These are phyloP conservation scores for Oryctes rhinoceros DNA, from an alignment of 1,140 invertebrate genomes.

Conservation along the genomic window DNA sequence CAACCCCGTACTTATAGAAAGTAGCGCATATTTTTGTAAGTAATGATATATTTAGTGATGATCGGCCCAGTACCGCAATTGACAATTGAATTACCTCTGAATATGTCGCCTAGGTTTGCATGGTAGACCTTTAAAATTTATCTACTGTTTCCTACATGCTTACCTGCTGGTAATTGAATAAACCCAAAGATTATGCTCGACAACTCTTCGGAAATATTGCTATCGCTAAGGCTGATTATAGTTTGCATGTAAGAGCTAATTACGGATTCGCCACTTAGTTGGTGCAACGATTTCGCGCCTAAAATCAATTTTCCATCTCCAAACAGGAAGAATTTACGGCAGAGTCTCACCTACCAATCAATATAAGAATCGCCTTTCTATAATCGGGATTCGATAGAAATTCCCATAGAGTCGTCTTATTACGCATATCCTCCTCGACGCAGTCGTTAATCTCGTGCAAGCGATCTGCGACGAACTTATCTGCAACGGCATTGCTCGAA, in stretches of 20 bases:
- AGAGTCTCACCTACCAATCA: conserved; percentile 19
- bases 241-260: conserved; percentile 48
- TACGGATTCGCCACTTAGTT: conserved; percentile 43
- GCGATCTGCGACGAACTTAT: neutral
- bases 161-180: conserved; percentile 46
- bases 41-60: too few species aligned
- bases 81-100: too few species aligned
- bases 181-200: conserved; percentile 46
- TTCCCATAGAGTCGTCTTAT: conserved; percentile 39
- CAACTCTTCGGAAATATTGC: conserved; percentile 48
- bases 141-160: too few species aligned
- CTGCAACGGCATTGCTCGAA: neutral
- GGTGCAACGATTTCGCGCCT: conserved; percentile 45
- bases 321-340: neutral
- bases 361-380: conserved; percentile 42
- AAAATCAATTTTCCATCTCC: neutral
- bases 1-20: too few species aligned
- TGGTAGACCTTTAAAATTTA: too few species aligned
- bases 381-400: conserved; percentile 38
- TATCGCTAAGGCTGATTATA: conserved; percentile 42
- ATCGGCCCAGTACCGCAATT: too few species aligned
- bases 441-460: neutral
- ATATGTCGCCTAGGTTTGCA: too few species aligned
- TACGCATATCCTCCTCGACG: conserved; percentile 38
- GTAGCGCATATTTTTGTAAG: too few species aligned